Conservation (phyloP, 2,888 invertebrate species). For the Nephrotoma guestfalica region DNA sequence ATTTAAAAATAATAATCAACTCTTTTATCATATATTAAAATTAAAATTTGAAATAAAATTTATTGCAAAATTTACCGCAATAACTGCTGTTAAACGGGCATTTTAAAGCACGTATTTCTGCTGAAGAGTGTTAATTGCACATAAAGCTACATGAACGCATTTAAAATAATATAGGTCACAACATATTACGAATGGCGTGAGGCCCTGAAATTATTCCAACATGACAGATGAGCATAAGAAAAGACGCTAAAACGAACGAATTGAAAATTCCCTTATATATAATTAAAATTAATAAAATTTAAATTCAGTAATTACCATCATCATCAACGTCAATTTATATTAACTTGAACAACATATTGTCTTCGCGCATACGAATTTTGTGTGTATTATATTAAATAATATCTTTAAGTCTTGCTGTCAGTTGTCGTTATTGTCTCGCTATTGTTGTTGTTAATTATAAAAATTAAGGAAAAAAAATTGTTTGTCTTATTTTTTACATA, state of each 20-base stretch:
- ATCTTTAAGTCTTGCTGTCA: not conserved
- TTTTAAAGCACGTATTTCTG: too few relatives aligned
- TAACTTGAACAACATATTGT: not conserved
- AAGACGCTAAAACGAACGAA: not conserved
- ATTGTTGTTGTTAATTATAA: not conserved
- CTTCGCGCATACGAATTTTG: not conserved
- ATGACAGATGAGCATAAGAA: not conserved
- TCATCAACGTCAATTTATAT: not conserved
- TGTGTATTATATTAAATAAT: not conserved
- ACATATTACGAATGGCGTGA: not conserved
- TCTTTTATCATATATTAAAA: too few relatives aligned
- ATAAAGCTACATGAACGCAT: too few relatives aligned
- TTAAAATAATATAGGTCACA: not conserved
- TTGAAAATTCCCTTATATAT: not conserved
- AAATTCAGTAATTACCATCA: not conserved
- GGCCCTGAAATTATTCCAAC: not conserved
- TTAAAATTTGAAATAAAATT: too few relatives aligned
- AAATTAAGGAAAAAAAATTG: not conserved
- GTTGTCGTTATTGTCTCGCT: not conserved
- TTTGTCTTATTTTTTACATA: not conserved
- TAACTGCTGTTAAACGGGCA: too few relatives aligned
- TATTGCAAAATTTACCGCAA: too few relatives aligned
- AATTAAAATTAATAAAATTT: not conserved
- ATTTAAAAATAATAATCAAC: too few relatives aligned
- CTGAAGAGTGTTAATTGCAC: too few relatives aligned